Evolutionary conservation across 2,888 invertebrate genomes (phyloP).

Genomic region (Caenorhabditis sinica): DNA sequence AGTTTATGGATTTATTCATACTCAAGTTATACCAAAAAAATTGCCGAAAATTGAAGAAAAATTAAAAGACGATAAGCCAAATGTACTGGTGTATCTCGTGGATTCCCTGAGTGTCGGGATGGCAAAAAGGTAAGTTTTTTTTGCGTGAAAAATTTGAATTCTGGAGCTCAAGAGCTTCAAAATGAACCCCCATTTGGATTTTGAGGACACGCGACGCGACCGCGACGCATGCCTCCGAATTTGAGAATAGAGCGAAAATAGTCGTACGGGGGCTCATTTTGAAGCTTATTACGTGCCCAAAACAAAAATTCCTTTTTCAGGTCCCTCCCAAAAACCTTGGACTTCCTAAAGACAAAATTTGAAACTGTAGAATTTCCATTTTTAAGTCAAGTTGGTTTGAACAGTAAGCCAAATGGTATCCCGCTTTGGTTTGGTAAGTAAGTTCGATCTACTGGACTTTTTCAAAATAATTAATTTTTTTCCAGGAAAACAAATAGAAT

Average conservation of each 20-base stretch:
- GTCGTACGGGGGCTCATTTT: not conserved
- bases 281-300: not conserved
- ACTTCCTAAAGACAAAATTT: not conserved
- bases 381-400: constrained; percentile 9
- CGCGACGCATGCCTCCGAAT: not conserved
- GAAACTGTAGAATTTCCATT: constrained; percentile 1
- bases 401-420: constrained; percentile 11
- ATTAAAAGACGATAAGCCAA: not conserved
- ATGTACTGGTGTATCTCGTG: constrained; percentile 1
- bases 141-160: not conserved
- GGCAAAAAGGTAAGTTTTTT: not conserved
- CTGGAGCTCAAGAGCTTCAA: not conserved
- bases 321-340: not conserved
- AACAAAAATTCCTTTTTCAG: not conserved
- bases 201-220: not conserved
- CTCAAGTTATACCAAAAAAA: not conserved
- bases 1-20: not conserved
- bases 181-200: not conserved
- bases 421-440: constrained; percentile 13
- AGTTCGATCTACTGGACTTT: not conserved
- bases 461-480: not conserved
- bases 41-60: not conserved
- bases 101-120: constrained; percentile 3
- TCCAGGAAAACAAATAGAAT: constrained; percentile 9
- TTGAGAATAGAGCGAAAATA: not conserved